phyloP scores from a whole-genome alignment of 2,888 invertebrate species.

The Zonitis immaculata region DNA sequence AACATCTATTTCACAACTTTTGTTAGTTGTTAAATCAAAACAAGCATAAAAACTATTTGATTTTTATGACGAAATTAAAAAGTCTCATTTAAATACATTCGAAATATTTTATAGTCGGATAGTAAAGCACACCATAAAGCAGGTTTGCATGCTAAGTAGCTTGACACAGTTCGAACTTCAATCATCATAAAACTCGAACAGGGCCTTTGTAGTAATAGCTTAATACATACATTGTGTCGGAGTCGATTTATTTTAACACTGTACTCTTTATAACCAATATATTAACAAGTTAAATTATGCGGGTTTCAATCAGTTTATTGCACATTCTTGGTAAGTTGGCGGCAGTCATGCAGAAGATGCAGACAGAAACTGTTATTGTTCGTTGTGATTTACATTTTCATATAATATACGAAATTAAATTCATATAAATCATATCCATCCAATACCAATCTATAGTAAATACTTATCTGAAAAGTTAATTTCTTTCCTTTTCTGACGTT shows the following conservation, averaged over 20 bases:
- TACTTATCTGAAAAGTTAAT: neutral
- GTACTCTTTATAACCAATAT: slow-evolving; percentile 27
- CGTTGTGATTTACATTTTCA: slow-evolving; percentile 22
- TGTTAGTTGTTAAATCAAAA: slow-evolving; percentile 42
- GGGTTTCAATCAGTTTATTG: slow-evolving; percentile 25
- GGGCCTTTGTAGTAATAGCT: slow-evolving; percentile 41
- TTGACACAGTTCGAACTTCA: slow-evolving; percentile 46
- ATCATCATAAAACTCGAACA: slow-evolving; percentile 46
- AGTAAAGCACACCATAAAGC: slow-evolving; percentile 45
- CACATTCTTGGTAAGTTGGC: slow-evolving; percentile 20
- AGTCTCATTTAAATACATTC: slow-evolving; percentile 47
- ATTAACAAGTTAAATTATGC: slow-evolving; percentile 26
- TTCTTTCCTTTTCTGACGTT: slow-evolving; percentile 10
- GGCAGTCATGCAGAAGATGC: slow-evolving; percentile 19
- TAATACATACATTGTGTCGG: slow-evolving; percentile 38
- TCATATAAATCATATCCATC: slow-evolving; percentile 22
- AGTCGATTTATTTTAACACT: slow-evolving; percentile 31
- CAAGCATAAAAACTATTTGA: slow-evolving; percentile 44
- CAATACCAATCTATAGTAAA: slow-evolving; percentile 11
- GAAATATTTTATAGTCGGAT: slow-evolving; percentile 44
- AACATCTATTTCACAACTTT: slow-evolving; percentile 24
- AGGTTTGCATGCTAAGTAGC: slow-evolving; percentile 44
- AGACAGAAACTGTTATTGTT: slow-evolving; percentile 25
- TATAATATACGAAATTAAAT: slow-evolving; percentile 17
- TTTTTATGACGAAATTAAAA: slow-evolving; percentile 47